Percentiles rank a stretch among this genome's conserved stretches.
Evolutionary conservation across 2,888 invertebrate species (phyloP).

Genomic region (Eristalinus aeneus): DNA sequence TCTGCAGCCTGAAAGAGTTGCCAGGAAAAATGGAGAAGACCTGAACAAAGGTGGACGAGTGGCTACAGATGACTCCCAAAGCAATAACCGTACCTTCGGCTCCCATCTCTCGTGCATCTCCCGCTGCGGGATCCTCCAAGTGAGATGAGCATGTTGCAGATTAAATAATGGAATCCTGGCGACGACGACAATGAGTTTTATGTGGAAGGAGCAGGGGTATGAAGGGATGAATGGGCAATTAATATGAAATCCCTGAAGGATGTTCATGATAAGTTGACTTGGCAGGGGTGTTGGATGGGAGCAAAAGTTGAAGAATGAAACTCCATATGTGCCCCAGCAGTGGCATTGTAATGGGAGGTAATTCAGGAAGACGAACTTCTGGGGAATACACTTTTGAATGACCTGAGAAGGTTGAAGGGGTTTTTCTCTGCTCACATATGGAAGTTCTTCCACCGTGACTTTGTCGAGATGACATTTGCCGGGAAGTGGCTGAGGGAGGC

Average conservation of each 20-base stretch:
- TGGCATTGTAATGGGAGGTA: neutral
- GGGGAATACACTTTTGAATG: neutral
- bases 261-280: conserved; percentile 58
- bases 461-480: neutral
- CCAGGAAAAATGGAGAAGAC: conserved; percentile 4
- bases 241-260: conserved; percentile 66
- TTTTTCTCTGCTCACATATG: neutral
- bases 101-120: conserved; percentile 33
- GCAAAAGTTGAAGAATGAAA: conserved; percentile 50
- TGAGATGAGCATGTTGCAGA: conserved; percentile 51
- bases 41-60: conserved; percentile 63
- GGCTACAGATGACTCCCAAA: conserved; percentile 69
- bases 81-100: conserved; percentile 63
- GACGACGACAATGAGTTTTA: neutral
- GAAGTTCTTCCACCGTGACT: neutral
- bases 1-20: conserved; percentile 15
- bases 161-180: conserved; percentile 39
- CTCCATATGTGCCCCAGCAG: conserved; percentile 15
- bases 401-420: neutral
- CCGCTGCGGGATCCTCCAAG: neutral
- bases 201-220: neutral
- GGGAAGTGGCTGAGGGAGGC: neutral
- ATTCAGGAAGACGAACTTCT: neutral
- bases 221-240: conserved; percentile 63
- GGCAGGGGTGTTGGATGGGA: conserved; percentile 32